Percentiles rank a stretch among this genome's conserved stretches.
Evolutionary conservation across 2,797 vertebrate species (phyloP).

Genomic region (Pseudochirops cupreus): DNA sequence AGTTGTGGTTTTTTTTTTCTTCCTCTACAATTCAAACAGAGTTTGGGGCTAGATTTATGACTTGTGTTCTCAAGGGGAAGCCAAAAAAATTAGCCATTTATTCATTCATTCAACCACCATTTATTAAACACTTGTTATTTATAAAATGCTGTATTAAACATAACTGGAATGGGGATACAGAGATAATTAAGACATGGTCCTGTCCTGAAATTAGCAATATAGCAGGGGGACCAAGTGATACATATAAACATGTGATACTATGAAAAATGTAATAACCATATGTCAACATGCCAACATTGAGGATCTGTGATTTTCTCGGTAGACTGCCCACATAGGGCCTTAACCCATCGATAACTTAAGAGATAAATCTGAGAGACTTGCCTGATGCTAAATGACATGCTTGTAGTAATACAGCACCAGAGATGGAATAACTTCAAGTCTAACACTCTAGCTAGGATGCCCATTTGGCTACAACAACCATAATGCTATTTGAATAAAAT

Average conservation of each 20-base stretch:
- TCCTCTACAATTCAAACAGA: background rate
- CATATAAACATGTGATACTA: background rate
- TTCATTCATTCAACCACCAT: background rate
- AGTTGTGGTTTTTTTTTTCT: background rate
- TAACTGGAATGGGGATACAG: too few species aligned
- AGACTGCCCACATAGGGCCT: background rate
- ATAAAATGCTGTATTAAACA: background rate
- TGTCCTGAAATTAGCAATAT: conserved; percentile 11
- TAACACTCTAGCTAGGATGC: background rate
- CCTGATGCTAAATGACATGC: background rate
- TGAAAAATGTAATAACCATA: background rate
- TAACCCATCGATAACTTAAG: background rate
- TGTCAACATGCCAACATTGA: background rate
- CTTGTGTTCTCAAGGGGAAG: conserved; percentile 1
- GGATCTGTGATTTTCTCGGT: background rate
- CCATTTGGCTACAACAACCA: background rate
- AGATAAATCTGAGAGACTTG: background rate
- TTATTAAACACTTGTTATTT: background rate
- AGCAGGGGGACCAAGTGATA: background rate
- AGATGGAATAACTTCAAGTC: background rate
- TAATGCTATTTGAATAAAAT: background rate
- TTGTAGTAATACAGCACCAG: background rate
- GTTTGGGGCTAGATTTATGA: background rate
- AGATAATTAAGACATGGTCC: background rate
- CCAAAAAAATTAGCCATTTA: background rate